Evolutionary conservation across 2,113 vertebrate species (phyloP).

Genomic region (Oceanites oceanicus): DNA sequence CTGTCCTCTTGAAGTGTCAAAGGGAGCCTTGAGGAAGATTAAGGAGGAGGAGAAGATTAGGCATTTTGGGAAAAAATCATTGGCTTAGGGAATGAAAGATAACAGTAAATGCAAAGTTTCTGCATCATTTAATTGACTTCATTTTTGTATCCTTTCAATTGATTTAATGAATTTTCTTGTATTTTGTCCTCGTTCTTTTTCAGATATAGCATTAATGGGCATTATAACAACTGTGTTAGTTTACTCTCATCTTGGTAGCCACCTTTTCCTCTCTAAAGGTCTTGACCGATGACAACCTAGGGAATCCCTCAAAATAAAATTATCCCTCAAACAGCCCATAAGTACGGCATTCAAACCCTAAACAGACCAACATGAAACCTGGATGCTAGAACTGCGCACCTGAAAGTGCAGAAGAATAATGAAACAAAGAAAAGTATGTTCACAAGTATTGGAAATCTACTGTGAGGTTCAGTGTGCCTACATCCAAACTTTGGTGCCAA

Average conservation of each 20-base stretch:
- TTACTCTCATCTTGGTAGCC: neutral
- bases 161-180: neutral
- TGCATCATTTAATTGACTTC: neutral
- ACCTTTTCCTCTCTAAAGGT: neutral
- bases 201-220: neutral
- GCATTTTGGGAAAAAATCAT: fast-evolving
- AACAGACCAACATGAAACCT: neutral
- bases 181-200: neutral
- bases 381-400: neutral
- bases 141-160: neutral
- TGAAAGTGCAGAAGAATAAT: neutral
- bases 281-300: neutral
- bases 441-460: neutral
- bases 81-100: neutral
- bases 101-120: neutral
- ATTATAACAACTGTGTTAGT: neutral
- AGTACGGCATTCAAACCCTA: neutral
- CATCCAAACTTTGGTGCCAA: neutral
- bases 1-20: neutral
- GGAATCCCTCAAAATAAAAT: neutral
- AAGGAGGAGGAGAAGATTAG: neutral
- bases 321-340: neutral
- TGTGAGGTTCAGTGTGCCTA: neutral
- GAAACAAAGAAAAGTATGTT: neutral
- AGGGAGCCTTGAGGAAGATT: neutral